Evolutionary conservation across 2,113 vertebrate species (phyloP), one percentile per base, ranked within the genome.

Genomic region (Oncorhynchus clarkii): DNA sequence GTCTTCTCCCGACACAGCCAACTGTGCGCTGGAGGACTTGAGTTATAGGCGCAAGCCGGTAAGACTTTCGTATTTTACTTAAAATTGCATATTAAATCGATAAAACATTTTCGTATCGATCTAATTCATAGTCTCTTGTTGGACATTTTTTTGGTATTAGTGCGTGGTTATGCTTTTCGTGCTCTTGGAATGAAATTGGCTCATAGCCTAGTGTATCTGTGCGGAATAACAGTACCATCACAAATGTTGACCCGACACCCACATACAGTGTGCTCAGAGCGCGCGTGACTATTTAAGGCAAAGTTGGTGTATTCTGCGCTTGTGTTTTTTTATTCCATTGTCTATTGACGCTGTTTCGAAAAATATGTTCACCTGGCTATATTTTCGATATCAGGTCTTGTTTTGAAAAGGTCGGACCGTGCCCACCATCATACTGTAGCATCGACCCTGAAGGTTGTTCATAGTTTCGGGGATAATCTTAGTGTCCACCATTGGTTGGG

Each of bases 31-130:
- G 9, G 80, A 76, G 3, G 76, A 74, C 34, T 16, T 73, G 7
- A 84, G 76, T 69, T 12, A 72, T 72, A 72, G 71, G 22, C 74
- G 82, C 12, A 84, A 89, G 20, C 85, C 84, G 73, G 91, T 92
- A 86, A 90, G 87, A 54, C 16, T 54, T 54, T 54, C 14, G 13
- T 29, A 27, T n/a, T 65, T 3, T 14, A 57, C 39, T 75, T 9
- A 16, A 49, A 11, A 20, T 60, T n/a, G 14, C 14, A 60, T 45
- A 45, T 45, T 45, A 11, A 12, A 45, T 45, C 39, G 9, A 11
- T 39, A 39, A 34, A 39, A 39, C 39, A 39, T 11, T 45, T 45
- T 45, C 39, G 2, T 45, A 45, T 45, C 9, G 39, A 45, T 45
- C 9, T 45, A 11, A 45, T 45, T 45, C 9, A 45, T 45, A 45